Conservation (phyloP, 2,888 invertebrate species). For the Metopia argyrocephala region DNA sequence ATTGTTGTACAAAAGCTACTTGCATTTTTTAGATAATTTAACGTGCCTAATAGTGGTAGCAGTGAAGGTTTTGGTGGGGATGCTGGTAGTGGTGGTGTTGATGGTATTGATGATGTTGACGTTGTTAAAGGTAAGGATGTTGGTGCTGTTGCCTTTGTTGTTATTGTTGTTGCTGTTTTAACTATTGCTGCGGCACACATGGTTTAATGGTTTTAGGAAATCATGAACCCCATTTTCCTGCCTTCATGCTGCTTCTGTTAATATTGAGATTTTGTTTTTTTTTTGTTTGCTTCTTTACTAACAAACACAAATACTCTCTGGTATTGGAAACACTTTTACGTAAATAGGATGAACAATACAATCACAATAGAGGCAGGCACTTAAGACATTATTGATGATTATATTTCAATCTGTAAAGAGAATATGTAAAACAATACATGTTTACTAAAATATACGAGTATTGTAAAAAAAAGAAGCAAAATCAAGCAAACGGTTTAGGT, state of each 20-base stretch:
- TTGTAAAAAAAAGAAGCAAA: too few relatives aligned
- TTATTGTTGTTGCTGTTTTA: constrained; percentile 19
- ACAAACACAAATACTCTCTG: not conserved
- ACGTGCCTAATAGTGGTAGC: not conserved
- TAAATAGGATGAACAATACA: not conserved
- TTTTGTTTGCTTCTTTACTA: not conserved
- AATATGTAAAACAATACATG: not conserved
- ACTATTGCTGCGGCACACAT: constrained; percentile 40
- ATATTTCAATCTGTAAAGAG: constrained; percentile 33
- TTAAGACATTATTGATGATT: constrained; percentile 34
- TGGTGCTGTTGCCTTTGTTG: too few relatives aligned
- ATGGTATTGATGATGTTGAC: constrained; percentile 3
- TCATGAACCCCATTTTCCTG: constrained; percentile 20
- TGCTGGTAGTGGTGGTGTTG: constrained; percentile 1
- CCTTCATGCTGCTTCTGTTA: not conserved
- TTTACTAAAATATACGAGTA: too few relatives aligned
- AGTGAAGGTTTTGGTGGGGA: not conserved
- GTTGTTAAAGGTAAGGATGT: too few relatives aligned
- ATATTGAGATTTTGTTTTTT: not conserved
- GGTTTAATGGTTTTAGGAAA: constrained; percentile 49
- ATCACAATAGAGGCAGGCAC: constrained; percentile 2
- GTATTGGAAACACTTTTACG: not conserved
- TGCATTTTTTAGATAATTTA: constrained; percentile 51
- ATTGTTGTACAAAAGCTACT: constrained; percentile 32
- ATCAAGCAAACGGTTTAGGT: too few relatives aligned